These are phyloP conservation scores for Gouania willdenowi DNA, from an alignment of 2,797 vertebrate genomes.

Conservation along the genomic window DNA sequence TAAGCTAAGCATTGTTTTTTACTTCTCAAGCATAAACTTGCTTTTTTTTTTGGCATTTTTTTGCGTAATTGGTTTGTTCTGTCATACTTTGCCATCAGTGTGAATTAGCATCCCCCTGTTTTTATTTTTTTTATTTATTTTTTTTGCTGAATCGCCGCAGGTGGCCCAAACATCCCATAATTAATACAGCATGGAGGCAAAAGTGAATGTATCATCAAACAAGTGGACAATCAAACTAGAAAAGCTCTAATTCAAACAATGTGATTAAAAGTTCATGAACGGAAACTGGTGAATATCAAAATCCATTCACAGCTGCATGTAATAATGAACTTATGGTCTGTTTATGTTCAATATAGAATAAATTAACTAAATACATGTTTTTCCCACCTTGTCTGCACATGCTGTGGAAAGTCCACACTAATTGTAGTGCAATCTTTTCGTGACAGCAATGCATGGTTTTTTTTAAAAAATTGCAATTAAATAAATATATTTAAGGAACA, in stretches of 20 bases:
- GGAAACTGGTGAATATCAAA: too few relatives aligned
- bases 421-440: too few relatives aligned
- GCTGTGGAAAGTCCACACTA: too few relatives aligned
- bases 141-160: slow-evolving; percentile 23
- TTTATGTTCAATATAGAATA: too few relatives aligned
- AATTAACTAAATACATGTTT: too few relatives aligned
- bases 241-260: neutral
- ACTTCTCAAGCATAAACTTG: slow-evolving; percentile 9
- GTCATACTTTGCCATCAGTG: slow-evolving; percentile 16
- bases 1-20: slow-evolving; percentile 3
- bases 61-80: slow-evolving; percentile 2
- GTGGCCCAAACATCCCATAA: slow-evolving; percentile 28
- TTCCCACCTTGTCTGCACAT: too few relatives aligned
- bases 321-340: too few relatives aligned
- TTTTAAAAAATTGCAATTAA: too few relatives aligned
- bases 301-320: too few relatives aligned
- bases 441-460: too few relatives aligned
- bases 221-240: slow-evolving; percentile 14
- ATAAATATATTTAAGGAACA: too few relatives aligned
- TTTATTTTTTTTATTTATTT: too few relatives aligned
- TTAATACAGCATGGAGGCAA: slow-evolving; percentile 8
- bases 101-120: slow-evolving; percentile 6
- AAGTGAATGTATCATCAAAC: slow-evolving; percentile 13
- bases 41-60: neutral
- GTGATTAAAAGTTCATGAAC: neutral